Evolutionary conservation across 2,797 vertebrate species (phyloP).

Genomic region (Sebastes matsubarae): DNA sequence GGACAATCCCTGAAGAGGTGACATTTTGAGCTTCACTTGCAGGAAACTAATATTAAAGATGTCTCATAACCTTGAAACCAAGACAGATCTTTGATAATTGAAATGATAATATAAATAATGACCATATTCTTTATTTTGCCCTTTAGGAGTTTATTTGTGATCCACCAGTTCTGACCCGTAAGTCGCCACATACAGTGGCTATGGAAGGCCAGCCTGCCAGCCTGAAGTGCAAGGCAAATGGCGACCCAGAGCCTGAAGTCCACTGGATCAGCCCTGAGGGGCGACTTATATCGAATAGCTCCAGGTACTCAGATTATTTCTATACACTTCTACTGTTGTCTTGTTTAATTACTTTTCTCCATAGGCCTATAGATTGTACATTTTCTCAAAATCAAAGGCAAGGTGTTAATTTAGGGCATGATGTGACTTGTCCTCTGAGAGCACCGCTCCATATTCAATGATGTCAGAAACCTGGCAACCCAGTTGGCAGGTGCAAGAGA

Average conservation of each 20-base stretch:
- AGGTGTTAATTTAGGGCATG: constrained; percentile 4
- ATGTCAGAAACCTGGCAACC: constrained; percentile 9
- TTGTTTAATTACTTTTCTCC: background rate
- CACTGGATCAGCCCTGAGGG: constrained; percentile 87
- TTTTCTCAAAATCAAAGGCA: background rate
- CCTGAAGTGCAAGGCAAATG: constrained; percentile 85
- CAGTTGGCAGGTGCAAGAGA: background rate
- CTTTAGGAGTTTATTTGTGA: constrained; percentile 90
- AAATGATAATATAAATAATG: background rate
- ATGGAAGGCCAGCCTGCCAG: constrained; percentile 85
- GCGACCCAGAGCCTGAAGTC: constrained; percentile 85
- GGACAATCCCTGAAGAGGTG: constrained; percentile 89
- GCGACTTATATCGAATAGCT: constrained; percentile 81
- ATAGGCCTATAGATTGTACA: background rate
- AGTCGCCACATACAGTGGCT: constrained; percentile 81
- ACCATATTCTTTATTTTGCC: background rate
- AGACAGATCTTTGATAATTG: background rate
- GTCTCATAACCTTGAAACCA: background rate
- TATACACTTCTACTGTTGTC: background rate
- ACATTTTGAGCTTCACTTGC: background rate
- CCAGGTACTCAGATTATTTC: constrained; percentile 58
- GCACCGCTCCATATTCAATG: background rate
- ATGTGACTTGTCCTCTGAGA: background rate
- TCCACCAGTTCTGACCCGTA: constrained; percentile 89
- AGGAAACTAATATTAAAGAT: background rate